Conservation (phyloP, 2,888 invertebrate genomes). For the Lasioglossum morio region DNA sequence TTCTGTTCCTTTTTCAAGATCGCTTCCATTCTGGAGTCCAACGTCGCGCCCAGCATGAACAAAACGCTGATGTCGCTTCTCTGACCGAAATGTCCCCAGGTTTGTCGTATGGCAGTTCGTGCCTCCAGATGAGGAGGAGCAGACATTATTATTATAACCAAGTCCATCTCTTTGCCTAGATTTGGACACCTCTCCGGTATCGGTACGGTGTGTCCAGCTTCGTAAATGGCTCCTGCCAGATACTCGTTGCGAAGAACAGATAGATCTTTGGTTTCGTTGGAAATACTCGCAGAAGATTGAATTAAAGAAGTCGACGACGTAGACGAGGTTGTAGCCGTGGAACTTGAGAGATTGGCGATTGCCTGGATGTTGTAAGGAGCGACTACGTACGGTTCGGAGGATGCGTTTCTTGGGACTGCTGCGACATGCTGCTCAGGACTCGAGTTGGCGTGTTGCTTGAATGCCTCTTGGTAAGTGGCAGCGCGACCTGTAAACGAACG, state of each 20-base stretch:
- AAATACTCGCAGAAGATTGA: constrained; percentile 66
- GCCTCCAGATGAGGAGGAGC: constrained; percentile 89
- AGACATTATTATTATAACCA: constrained; percentile 88
- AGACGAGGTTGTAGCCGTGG: constrained; percentile 59
- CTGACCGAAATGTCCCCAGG: constrained; percentile 92
- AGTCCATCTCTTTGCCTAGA: constrained; percentile 81
- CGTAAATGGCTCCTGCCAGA: constrained; percentile 79
- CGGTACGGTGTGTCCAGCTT: constrained; percentile 77
- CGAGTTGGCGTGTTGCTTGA: constrained; percentile 60
- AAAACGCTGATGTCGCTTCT: constrained; percentile 86
- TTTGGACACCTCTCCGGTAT: constrained; percentile 80
- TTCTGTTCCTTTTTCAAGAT: constrained; percentile 86
- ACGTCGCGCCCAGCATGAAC: constrained; percentile 89
- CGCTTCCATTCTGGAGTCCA: constrained; percentile 80
- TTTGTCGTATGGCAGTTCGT: constrained; percentile 89
- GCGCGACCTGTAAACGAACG: constrained; percentile 62
- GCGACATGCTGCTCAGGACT: constrained; percentile 59
- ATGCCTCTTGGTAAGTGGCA: constrained; percentile 50
- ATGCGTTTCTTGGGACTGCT: constrained; percentile 64
- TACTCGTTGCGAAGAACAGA: constrained; percentile 85
- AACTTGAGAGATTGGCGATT: constrained; percentile 50
- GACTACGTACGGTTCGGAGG: constrained; percentile 51
- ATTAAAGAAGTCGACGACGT: constrained; percentile 63
- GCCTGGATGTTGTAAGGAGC: constrained; percentile 48
- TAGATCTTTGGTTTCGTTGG: constrained; percentile 21